Percentiles rank a stretch among this genome's conserved stretches.
Conservation (phyloP, 1,140 invertebrate genomes). For the Chrysomallon squamiferum region DNA sequence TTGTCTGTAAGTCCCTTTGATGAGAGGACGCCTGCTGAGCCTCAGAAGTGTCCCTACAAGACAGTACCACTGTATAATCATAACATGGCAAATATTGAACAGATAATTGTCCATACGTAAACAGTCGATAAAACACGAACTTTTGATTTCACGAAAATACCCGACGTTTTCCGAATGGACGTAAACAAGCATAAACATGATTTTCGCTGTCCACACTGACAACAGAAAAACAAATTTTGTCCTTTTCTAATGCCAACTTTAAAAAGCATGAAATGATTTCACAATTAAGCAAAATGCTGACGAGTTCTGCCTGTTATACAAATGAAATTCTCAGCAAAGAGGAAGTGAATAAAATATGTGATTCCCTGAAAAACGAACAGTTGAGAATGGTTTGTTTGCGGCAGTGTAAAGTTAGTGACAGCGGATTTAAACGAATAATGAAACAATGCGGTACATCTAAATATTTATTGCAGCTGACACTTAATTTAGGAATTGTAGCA, state of each 20-base stretch:
- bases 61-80: too few species aligned
- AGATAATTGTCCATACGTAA: too few species aligned
- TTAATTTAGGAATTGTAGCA: conserved; percentile 45
- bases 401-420: conserved; percentile 39
- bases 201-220: too few species aligned
- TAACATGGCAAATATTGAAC: too few species aligned
- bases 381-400: conserved; percentile 35
- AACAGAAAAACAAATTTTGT: not conserved
- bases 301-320: conserved; percentile 18
- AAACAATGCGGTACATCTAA: conserved; percentile 29
- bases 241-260: not conserved
- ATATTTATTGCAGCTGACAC: conserved; percentile 44
- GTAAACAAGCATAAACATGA: conserved; percentile 5
- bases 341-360: conserved; percentile 26
- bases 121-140: too few species aligned
- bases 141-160: conserved; percentile 11
- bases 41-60: too few species aligned
- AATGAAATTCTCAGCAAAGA: conserved; percentile 25
- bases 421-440: conserved; percentile 41
- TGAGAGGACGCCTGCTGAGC: too few species aligned
- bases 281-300: conserved; percentile 9
- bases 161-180: conserved; percentile 10
- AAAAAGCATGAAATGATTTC: not conserved
- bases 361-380: conserved; percentile 18
- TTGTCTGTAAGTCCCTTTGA: too few species aligned